Percentiles rank a stretch among this genome's conserved stretches.
Evolutionary conservation across 2,888 invertebrate species (phyloP).

Genomic region (Nudaria mundana): DNA sequence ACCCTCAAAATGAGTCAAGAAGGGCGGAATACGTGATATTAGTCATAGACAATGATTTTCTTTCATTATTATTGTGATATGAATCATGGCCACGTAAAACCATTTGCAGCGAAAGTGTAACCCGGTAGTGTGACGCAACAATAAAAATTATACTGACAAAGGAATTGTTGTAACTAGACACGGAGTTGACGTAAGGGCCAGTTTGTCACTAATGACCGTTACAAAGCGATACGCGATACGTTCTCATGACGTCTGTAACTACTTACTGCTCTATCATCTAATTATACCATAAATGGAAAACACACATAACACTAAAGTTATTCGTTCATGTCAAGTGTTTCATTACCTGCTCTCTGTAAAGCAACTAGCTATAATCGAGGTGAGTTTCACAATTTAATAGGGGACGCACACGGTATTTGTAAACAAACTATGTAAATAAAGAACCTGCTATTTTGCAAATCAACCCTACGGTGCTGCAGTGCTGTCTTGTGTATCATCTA

Average conservation of each 20-base stretch:
- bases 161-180: constrained; percentile 63
- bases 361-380: too few species aligned
- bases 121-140: constrained; percentile 71
- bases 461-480: constrained; percentile 57
- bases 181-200: constrained; percentile 55
- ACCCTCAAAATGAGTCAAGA: constrained; percentile 31
- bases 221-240: constrained; percentile 43
- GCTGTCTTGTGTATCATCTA: constrained; percentile 70
- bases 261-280: too few species aligned
- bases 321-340: too few species aligned
- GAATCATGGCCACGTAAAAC: constrained; percentile 55
- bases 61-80: constrained; percentile 48
- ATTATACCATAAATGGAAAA: constrained; percentile 22
- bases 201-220: constrained; percentile 54
- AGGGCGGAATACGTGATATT: constrained; percentile 30
- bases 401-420: too few species aligned
- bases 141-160: constrained; percentile 75
- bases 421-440: constrained; percentile 36
- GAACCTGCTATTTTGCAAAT: constrained; percentile 74
- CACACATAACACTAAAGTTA: constrained; percentile 15
- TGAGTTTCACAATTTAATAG: too few species aligned
- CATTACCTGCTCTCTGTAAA: too few species aligned
- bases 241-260: constrained; percentile 26
- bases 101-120: constrained; percentile 72
- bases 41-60: constrained; percentile 55